These are phyloP conservation scores for Lycaon pictus DNA, from an alignment of 2,113 vertebrate species.

Conservation along the genomic window DNA sequence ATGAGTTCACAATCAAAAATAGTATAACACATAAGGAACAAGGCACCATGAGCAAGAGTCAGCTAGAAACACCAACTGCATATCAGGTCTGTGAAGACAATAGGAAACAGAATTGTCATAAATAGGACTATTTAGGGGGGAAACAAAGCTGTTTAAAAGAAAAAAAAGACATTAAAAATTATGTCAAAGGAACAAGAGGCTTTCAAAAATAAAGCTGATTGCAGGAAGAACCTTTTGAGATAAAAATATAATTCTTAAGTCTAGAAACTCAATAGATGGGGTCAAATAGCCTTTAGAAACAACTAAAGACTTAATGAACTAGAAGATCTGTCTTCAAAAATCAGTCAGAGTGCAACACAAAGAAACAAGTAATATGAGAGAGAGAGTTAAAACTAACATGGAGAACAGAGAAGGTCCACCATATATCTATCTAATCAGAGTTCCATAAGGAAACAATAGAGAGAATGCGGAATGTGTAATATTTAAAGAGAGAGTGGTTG, in stretches of 20 bases:
- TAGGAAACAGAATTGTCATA: conserved; percentile 45
- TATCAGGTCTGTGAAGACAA: not conserved
- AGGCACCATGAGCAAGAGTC: conserved; percentile 46
- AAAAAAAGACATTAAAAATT: conserved; percentile 44
- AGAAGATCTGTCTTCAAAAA: conserved; percentile 24
- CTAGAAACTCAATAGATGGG: not conserved
- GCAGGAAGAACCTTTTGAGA: not conserved
- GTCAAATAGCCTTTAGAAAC: conserved; percentile 36
- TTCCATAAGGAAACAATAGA: not conserved
- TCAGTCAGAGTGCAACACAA: not conserved
- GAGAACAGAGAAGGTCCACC: not conserved
- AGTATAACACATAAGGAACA: conserved; percentile 48
- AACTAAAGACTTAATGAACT: not conserved
- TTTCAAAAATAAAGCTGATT: conserved; percentile 56
- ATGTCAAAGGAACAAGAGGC: not conserved
- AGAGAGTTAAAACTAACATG: not conserved
- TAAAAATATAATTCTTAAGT: conserved; percentile 40
- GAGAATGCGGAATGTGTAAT: not conserved
- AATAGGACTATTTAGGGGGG: not conserved
- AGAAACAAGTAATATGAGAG: not conserved
- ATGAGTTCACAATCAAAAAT: conserved; percentile 69
- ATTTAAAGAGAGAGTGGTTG: not conserved
- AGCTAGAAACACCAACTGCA: not conserved
- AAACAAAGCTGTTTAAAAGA: not conserved
- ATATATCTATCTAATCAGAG: not conserved